A percentile compares a stretch with the other conserved stretches of the same genome.
phyloP scores from a whole-genome alignment of 2,113 vertebrate genomes.

The Tauraco erythrolophus region DNA sequence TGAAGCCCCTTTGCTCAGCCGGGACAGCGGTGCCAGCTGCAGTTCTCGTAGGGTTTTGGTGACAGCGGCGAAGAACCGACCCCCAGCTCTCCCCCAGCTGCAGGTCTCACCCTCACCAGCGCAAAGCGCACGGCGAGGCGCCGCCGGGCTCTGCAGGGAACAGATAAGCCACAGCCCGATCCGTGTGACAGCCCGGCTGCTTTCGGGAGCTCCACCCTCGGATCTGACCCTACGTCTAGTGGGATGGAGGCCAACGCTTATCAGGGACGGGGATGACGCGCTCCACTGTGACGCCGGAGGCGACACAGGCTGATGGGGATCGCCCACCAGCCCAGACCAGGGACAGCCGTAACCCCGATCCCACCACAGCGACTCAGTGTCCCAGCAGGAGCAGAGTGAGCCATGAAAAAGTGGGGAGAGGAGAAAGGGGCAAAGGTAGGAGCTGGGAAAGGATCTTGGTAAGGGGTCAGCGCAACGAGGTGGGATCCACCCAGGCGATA shows the following conservation, averaged over 20 bases:
- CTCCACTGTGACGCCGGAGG: rapidly evolving
- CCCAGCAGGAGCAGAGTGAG: neutral
- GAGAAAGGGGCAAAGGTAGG: neutral
- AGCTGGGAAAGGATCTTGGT: neutral
- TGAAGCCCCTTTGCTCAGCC: neutral
- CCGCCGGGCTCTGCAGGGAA: neutral
- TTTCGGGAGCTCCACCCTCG: neutral
- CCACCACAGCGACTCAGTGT: rapidly evolving
- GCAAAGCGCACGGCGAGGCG: rapidly evolving
- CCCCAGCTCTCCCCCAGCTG: no score
- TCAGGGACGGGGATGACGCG: rapidly evolving
- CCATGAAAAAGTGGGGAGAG: neutral
- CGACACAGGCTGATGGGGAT: neutral
- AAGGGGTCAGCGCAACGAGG: neutral
- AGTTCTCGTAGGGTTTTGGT: neutral
- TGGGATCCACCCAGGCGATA: neutral
- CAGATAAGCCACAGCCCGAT: neutral
- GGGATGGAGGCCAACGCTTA: neutral
- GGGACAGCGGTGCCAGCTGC: rapidly evolving
- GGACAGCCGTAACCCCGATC: rapidly evolving
- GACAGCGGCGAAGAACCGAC: neutral
- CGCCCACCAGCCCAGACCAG: rapidly evolving
- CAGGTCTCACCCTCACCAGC: neutral
- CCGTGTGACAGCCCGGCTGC: rapidly evolving
- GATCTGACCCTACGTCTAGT: rapidly evolving